Percentiles rank a stretch among this genome's conserved stretches.
phyloP scores from a whole-genome alignment of 2,113 vertebrate species.

The Seriola rivoliana region DNA sequence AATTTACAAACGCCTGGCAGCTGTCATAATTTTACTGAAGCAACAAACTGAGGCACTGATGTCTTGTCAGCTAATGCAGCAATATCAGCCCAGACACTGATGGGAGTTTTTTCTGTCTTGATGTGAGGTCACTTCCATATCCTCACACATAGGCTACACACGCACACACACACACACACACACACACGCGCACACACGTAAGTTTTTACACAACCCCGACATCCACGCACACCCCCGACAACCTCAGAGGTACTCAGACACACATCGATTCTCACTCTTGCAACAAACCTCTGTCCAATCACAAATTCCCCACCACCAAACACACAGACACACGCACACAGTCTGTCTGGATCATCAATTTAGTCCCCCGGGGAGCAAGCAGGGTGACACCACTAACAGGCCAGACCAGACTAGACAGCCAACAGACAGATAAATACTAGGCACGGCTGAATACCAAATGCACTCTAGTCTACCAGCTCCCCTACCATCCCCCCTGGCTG shows the following conservation, averaged over 20 bases:
- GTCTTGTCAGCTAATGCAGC: slow-evolving; percentile 50
- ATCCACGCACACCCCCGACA: slow-evolving; percentile 45
- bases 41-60: slow-evolving; percentile 61
- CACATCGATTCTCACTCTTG: slow-evolving; percentile 44
- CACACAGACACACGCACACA: slow-evolving; percentile 39
- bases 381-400: slow-evolving; percentile 81
- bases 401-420: slow-evolving; percentile 82
- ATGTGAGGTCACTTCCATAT: slow-evolving; percentile 64
- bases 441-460: slow-evolving; percentile 84
- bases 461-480: slow-evolving; percentile 71
- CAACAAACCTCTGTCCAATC: slow-evolving; percentile 44
- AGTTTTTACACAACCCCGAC: slow-evolving; percentile 35
- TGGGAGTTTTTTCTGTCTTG: slow-evolving; percentile 20
- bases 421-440: slow-evolving; percentile 85
- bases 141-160: slow-evolving; percentile 11
- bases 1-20: slow-evolving; percentile 63
- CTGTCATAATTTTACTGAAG: slow-evolving; percentile 73
- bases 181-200: slow-evolving; percentile 18
- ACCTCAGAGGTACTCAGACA: slow-evolving; percentile 53
- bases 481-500: slow-evolving; percentile 47
- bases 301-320: slow-evolving; percentile 24
- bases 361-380: slow-evolving; percentile 77
- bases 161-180: slow-evolving; percentile 4
- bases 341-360: slow-evolving; percentile 78
- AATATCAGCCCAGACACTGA: slow-evolving; percentile 38